These are phyloP conservation scores for Denticeps clupeoides DNA, from an alignment of 2,797 vertebrate species.

Conservation along the genomic window DNA sequence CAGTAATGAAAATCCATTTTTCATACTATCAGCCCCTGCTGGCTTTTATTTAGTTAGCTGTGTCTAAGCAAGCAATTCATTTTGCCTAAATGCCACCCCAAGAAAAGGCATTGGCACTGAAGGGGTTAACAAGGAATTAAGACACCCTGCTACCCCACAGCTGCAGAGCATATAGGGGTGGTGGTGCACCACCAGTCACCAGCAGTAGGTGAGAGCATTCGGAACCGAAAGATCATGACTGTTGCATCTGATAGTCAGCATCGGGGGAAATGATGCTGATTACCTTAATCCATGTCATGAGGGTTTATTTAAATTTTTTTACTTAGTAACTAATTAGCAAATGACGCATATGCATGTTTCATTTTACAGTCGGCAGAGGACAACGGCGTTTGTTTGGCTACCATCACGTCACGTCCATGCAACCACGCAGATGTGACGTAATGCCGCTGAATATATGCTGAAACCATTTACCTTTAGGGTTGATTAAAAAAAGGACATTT, in stretches of 20 bases:
- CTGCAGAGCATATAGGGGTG: conserved; percentile 9
- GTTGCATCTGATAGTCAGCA: no score
- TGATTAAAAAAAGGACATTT: conserved; percentile 1
- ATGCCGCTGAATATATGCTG: not conserved
- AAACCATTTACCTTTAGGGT: conserved; percentile 1
- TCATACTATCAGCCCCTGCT: conserved; percentile 98
- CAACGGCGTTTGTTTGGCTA: no score
- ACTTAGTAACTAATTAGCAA: no score
- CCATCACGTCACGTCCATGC: no score
- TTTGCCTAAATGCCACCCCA: conserved; percentile 94
- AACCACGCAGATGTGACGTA: no score
- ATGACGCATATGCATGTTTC: no score
- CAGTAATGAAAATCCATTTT: conserved; percentile 99
- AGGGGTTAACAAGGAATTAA: conserved; percentile 86
- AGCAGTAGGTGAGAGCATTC: not conserved
- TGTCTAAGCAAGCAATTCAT: conserved; percentile 99
- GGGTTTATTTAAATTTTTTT: no score
- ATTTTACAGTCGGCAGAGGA: no score
- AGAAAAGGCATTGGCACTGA: conserved; percentile 65
- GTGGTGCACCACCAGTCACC: conserved; percentile 7
- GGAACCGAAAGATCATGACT: not conserved
- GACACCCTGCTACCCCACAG: conserved; percentile 35
- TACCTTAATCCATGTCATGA: no score
- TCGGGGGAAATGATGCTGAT: no score
- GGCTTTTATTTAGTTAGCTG: conserved; percentile 99